phyloP scores from a whole-genome alignment of 2,888 invertebrate genomes.

The Oscheius sp. region DNA sequence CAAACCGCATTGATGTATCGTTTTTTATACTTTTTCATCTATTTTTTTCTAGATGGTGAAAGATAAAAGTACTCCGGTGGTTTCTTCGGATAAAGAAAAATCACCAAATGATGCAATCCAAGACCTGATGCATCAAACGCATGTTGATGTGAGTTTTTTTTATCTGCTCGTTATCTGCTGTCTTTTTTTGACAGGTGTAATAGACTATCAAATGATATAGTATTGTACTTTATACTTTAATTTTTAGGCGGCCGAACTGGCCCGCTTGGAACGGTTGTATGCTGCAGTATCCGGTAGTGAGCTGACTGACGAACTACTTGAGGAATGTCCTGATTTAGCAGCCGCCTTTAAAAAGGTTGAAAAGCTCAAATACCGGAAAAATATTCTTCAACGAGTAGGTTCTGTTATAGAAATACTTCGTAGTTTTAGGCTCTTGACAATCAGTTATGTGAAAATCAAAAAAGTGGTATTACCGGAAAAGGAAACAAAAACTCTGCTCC shows the following conservation, averaged over 20 bases:
- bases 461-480: conserved; percentile 23
- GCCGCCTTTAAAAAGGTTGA: conserved; percentile 50
- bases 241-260: conserved; percentile 42
- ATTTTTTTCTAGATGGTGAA: conserved; percentile 5
- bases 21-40: not conserved
- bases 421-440: conserved; percentile 38
- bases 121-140: conserved; percentile 9
- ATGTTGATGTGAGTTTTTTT: conserved; percentile 19
- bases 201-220: too few species aligned
- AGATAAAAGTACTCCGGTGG: not conserved
- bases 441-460: conserved; percentile 30
- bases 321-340: conserved; percentile 56
- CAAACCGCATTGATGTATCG: not conserved
- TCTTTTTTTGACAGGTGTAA: too few species aligned
- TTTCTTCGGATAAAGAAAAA: conserved; percentile 28
- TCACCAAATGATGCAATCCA: too few species aligned
- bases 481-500: conserved; percentile 21
- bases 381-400: conserved; percentile 56
- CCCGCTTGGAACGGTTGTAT: conserved; percentile 45
- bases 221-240: not conserved
- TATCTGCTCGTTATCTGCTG: too few species aligned
- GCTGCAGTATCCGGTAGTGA: conserved; percentile 51
- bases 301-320: conserved; percentile 53
- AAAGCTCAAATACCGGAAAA: conserved; percentile 61
- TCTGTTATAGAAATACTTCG: not conserved